Base-by-base conservation (phyloP, 2,797 vertebrate species). In the Tragopan temminckii region DNA sequence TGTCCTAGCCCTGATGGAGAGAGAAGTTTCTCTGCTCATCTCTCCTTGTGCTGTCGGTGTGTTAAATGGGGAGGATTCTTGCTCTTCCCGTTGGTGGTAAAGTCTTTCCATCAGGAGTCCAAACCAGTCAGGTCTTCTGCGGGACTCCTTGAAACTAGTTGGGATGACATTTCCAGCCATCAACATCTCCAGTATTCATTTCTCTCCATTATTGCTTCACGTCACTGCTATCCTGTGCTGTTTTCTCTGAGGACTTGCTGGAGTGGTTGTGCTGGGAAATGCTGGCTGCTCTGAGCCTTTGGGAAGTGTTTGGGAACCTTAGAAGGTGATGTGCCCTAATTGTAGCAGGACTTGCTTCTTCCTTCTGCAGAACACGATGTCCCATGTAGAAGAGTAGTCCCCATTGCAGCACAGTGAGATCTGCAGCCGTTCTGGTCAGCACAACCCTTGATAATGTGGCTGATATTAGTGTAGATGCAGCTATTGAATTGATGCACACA, bases 91-190 rank as follows among this genome's bases (percentile, higher is more conserved):
- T 36, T 83, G 48, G 7, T 90, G 66, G 40, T 76, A 19, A 77
- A 50, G 36, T 72, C 36, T 74, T 29, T 66, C 21, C 11, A 25
- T 61, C n/a, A 1, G 12, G 48, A 83, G 46, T 40, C 67, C 57
- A 72, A 58, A 77, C 33, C 35, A 66, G 42, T n/a, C 38, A 71
- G 55, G 21, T 87, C 53, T 84, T 91, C 52, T 1, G 0, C 61
- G 58, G 81, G 62, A 76, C 66, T 70, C 33, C 43, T 63, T 62
- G 43, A 53, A 87, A 38, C 48, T 75, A n/a, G 40, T 15, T 86
- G 69, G n/a, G 66, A 42, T 95, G 94, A 82, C 77, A 50, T 53
- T 91, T 81, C 13, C 16, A 75, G 52, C 80, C 71, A 72, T 82
- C 74, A 62, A 2, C 59, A 69, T 82, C 69, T 53, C 13, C 20